A percentile compares a stretch with the other conserved stretches of the same genome.
Evolutionary conservation across 2,888 invertebrate genomes (phyloP).

Genomic region (Serrognathus titanus): DNA sequence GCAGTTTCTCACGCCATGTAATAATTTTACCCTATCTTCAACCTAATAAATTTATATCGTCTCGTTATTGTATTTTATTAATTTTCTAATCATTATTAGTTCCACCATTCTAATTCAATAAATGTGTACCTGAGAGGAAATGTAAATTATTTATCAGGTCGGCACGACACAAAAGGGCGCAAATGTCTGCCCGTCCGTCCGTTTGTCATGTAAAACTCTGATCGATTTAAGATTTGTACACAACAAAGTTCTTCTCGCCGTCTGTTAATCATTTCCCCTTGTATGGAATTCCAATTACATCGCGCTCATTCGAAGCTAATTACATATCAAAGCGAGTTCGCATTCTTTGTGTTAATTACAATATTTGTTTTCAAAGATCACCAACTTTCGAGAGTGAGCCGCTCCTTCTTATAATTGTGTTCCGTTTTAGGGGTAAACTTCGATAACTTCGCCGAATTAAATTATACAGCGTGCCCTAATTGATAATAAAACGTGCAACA

Average conservation of each 20-base stretch:
- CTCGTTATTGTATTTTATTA: too few species aligned
- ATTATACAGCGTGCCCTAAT: too few species aligned
- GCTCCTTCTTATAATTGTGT: slow-evolving; percentile 6
- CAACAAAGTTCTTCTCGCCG: slow-evolving; percentile 7
- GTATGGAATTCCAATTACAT: slow-evolving; percentile 42
- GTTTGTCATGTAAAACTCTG: background rate
- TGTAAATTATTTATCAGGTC: too few species aligned
- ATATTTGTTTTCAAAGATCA: slow-evolving; percentile 43
- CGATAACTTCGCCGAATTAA: slow-evolving; percentile 6
- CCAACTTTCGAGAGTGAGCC: slow-evolving; percentile 15
- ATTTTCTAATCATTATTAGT: too few species aligned
- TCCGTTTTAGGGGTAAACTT: slow-evolving; percentile 13
- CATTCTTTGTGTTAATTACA: slow-evolving; percentile 45
- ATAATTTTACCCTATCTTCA: too few species aligned
- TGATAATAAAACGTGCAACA: too few species aligned
- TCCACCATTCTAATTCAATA: too few species aligned
- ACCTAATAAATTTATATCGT: too few species aligned
- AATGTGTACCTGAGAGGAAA: too few species aligned
- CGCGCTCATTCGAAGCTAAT: slow-evolving; percentile 40
- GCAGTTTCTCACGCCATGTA: too few species aligned
- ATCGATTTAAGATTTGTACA: background rate
- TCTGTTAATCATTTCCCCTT: slow-evolving; percentile 32
- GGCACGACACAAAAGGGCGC: too few species aligned
- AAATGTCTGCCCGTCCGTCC: too few species aligned
- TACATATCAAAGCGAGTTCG: slow-evolving; percentile 42